These are phyloP conservation scores for Calameuta filiformis DNA, from an alignment of 2,888 invertebrate species.

Conservation along the genomic window DNA sequence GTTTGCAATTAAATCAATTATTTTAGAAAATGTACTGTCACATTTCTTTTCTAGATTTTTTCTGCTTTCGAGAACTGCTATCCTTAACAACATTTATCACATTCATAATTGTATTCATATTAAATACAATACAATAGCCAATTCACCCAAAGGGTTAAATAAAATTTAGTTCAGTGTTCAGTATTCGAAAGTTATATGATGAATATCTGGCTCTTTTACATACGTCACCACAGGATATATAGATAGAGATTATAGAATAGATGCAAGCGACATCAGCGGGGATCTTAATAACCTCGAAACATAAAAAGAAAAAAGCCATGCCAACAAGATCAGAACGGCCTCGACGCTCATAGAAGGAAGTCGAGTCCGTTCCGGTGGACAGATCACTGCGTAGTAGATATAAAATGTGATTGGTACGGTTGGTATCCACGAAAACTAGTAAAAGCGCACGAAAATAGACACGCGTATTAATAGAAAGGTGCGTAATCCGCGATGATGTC, in stretches of 20 bases:
- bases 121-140: not conserved
- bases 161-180: not conserved
- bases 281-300: not conserved
- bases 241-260: not conserved
- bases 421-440: not conserved
- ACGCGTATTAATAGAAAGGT: constrained; percentile 1
- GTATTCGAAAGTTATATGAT: not conserved
- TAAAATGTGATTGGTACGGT: constrained; percentile 1
- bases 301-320: not conserved
- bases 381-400: not conserved
- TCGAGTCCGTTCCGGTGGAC: not conserved
- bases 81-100: too few relatives aligned
- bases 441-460: not conserved
- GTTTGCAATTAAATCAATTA: not conserved
- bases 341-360: not conserved
- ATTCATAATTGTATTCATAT: too few relatives aligned
- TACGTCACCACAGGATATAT: not conserved
- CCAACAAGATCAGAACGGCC: not conserved
- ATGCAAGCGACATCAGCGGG: not conserved
- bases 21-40: not conserved
- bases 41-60: too few relatives aligned
- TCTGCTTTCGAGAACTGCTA: too few relatives aligned
- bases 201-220: too few relatives aligned
- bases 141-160: not conserved
- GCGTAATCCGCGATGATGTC: constrained; percentile 3